phyloP scores from a whole-genome alignment of 2,888 invertebrate genomes.

The Apotomis betuletana region DNA sequence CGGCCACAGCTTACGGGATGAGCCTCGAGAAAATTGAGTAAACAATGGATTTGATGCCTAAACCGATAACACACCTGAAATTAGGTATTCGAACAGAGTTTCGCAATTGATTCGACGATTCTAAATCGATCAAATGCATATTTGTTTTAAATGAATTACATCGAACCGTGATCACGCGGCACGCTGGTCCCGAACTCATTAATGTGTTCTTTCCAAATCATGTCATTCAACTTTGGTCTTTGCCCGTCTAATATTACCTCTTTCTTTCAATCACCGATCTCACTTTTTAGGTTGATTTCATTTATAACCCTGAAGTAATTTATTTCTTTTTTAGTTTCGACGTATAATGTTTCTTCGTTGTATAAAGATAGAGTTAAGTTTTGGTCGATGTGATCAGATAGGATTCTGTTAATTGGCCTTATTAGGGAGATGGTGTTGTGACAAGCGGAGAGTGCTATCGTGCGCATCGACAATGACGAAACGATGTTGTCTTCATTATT shows the following conservation, averaged over 20 bases:
- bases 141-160: conserved; percentile 42
- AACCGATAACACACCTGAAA: conserved; percentile 49
- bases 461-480: conserved; percentile 84
- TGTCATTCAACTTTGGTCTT: conserved; percentile 82
- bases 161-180: conserved; percentile 62
- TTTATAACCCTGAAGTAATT: conserved; percentile 61
- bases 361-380: conserved; percentile 62
- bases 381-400: conserved; percentile 57
- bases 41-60: conserved; percentile 58
- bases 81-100: conserved; percentile 21
- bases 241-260: conserved; percentile 69
- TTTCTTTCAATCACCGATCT: conserved; percentile 73
- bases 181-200: conserved; percentile 66
- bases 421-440: conserved; percentile 83
- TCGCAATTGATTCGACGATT: conserved; percentile 30
- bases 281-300: conserved; percentile 61
- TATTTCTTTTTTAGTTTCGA: conserved; percentile 47
- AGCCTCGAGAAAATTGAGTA: conserved; percentile 61
- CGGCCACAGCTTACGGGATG: conserved; percentile 61
- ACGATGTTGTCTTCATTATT: conserved; percentile 84
- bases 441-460: conserved; percentile 83
- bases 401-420: conserved; percentile 82
- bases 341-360: conserved; percentile 56
- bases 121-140: conserved; percentile 39
- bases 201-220: conserved; percentile 62